phyloP scores from a whole-genome alignment of 2,888 invertebrate genomes.

The Ornithoptera alexandrae region DNA sequence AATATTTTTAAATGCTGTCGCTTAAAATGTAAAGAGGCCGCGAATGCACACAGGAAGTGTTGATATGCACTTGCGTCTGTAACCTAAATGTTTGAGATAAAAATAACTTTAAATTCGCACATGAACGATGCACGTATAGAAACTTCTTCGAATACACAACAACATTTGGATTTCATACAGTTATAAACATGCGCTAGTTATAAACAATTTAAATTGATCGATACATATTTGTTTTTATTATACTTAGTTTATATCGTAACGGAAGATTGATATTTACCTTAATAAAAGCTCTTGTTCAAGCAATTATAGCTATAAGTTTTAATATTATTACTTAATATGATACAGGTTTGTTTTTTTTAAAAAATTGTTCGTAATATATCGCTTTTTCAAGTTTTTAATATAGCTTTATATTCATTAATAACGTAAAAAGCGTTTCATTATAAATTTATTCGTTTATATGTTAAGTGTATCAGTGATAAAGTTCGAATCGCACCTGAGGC shows the following conservation, averaged over 20 bases:
- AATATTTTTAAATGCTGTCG: constrained; percentile 31
- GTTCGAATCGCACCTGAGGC: too few species aligned
- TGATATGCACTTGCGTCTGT: constrained; percentile 36
- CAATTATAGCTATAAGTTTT: background rate
- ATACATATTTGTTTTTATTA: background rate
- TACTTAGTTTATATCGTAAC: background rate
- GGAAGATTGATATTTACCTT: background rate
- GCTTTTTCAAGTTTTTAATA: too few species aligned
- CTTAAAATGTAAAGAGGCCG: constrained; percentile 49
- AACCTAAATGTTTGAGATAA: constrained; percentile 31
- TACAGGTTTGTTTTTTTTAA: too few species aligned
- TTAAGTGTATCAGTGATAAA: too few species aligned
- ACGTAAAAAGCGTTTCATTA: too few species aligned
- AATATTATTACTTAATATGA: background rate
- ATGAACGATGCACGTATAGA: constrained; percentile 26
- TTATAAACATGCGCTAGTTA: background rate
- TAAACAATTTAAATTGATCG: background rate
- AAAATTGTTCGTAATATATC: too few species aligned
- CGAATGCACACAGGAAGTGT: constrained; percentile 47
- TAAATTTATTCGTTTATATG: too few species aligned
- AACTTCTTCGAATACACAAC: constrained; percentile 19
- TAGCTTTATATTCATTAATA: too few species aligned
- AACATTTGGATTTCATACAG: constrained; percentile 20
- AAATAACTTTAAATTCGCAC: constrained; percentile 32
- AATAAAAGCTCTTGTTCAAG: background rate